Evolutionary conservation across 2,113 vertebrate species (phyloP), one percentile per base, ranked within the genome.

Genomic region (Pleuronectes platessa): DNA sequence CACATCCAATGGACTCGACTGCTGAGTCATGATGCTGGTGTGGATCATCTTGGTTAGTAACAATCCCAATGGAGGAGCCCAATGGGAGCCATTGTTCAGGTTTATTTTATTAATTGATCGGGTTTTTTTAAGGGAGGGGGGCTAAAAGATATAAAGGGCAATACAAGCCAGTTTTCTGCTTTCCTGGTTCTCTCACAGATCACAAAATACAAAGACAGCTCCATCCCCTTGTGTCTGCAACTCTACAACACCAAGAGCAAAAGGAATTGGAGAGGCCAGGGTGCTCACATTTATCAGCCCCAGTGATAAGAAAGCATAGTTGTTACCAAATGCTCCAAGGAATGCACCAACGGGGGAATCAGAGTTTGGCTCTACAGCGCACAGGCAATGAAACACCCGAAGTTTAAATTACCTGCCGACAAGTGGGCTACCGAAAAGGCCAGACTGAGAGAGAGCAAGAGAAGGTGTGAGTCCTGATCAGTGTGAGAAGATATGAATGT

Each of bases 101-200:
- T 59, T 51, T 49, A n/a, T 60, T 59, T 66, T 10, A 23, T 37
- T 31, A 31, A 3, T 23, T 9, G 9, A 58, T 49, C 13, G n/a
- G 11, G 18, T 56, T 40, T 3, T 53, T 51, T 53, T 53, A 20
- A 11, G n/a, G 21, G 40, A 18, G 45, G 45, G 45, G 45, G 45
- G 14, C 5, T 35, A 15, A 2, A 2, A 65, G 55, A 51, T 67
- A 42, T 11, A 67, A 67, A 40, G 62, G 31, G 47, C 59, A 47
- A 63, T 23, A 37, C 26, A 77, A 80, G 77, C 61, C 62, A 74
- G 74, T 83, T 80, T 74, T 77, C 51, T 55, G 47, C 24, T 11
- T 14, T 80, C 71, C 53, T 62, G 26, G 20, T 55, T 47, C 55
- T 49, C 56, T 71, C 70, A 15, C 51, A 63, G 55, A 68, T 71